Evolutionary conservation across 2,797 vertebrate genomes (phyloP), one percentile per base, ranked within the genome.

Genomic region (Oryzias sinensis): DNA sequence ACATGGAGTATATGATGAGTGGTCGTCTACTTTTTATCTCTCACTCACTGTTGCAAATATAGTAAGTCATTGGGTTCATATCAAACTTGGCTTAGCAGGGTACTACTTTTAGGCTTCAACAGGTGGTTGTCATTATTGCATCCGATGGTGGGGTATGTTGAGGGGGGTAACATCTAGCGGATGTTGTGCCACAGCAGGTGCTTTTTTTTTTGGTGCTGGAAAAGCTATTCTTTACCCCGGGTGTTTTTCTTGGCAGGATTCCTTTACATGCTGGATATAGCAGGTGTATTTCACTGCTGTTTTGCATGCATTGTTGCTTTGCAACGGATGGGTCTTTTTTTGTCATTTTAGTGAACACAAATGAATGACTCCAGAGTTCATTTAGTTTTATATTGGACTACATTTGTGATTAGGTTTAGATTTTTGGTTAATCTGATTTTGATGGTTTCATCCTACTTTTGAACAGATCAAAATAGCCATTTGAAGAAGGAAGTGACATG

Each of bases 141-240:
- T 74, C 44, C 6, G 76, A 68, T 74, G 47, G 76, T 59, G 62
- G 62, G 68, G 33, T 50, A 53, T 37, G 33, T 37, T 37, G 9
- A 4, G 33, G 63, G 62, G 62, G 68, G 40, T 52, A 54, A 75
- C 61, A 62, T 75, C 20, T 52, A 49, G 60, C 45, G 82, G 82
- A 89, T 88, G 85, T 87, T 83, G 76, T 85, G 76, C 70, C 83
- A 77, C 80, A 88, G 85, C 86, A 89, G 87, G 88, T 89, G 83
- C 37, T 81, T 81, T 69, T 81, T 78, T 68, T 68, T 68, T 46
- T 66, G 48, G 50, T 68, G 58, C 56, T 63, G 68, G 68, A 75
- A 42, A 15, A 55, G 52, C 73, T 80, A 79, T 87, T 87, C 76
- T 89, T 83, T 83, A 59, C 71, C 52, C 59, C 25, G 27, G 50